Base-by-base conservation (phyloP, 2,888 invertebrate genomes). In the Drosophila histrio region DNA sequence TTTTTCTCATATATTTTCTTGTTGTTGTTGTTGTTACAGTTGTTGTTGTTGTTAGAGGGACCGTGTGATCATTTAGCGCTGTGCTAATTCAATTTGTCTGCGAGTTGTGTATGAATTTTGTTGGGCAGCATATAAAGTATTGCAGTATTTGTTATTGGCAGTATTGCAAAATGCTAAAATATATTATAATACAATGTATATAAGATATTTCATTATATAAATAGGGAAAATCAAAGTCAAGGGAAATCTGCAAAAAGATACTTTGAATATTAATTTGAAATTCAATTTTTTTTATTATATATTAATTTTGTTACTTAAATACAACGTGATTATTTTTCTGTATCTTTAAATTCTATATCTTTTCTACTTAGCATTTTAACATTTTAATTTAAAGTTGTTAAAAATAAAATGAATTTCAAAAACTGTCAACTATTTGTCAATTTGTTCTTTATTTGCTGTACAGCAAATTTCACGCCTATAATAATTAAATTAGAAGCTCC, bases 61-160 rank as follows among this genome's bases (percentile, higher is more conserved):
- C 77, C 90, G 90, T 89, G 89, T 90, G 90, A 90, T 89, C 87
- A 82, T 80, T 90, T 90, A 90, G 90, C 90, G 77, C 69, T 60
- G 68, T 81, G 89, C 77, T 83, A 89, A 89, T 87, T 90, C 68
- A 79, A 87, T 87, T 79, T 85, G 69, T 65, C 69, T 66, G 52
- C 52, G 66, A 61, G 43, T 64, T 53, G 54, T 64, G 52, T 62
- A 50, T 50, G 57, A 39, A 59, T 65, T 70, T 43, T 52, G 53
- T 53, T 60, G 70, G 75, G 28, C 57, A 73, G 60, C 58, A 43
- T 36, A 54, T 30, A 26, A 59, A 71, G 32, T 53, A 53, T 66
- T 50, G 49, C 50, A 52, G 19, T 49, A 36, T 56, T 34, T 13
- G 17, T 36, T 36, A 17, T 11, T 34, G 8, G 9, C 36, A 43